phyloP scores from a whole-genome alignment of 2,113 vertebrate species.

The Myotis davidii region DNA sequence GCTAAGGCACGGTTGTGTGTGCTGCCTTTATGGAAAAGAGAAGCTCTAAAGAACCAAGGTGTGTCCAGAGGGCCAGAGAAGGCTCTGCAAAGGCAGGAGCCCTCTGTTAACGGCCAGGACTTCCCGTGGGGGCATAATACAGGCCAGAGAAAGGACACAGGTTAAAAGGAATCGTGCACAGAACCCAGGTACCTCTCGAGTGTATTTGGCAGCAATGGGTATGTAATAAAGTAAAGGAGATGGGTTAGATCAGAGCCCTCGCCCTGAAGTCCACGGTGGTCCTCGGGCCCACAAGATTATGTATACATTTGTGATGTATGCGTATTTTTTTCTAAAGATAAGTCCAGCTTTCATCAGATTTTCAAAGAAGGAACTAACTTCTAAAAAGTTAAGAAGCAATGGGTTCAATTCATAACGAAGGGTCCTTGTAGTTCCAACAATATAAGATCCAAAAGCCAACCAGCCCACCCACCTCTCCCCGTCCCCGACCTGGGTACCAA shows the following conservation, averaged over 20 bases:
- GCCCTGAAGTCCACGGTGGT: not conserved
- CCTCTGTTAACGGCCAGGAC: not conserved
- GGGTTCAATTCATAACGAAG: not conserved
- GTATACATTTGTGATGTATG: not conserved
- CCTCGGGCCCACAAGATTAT: not conserved
- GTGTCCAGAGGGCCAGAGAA: not conserved
- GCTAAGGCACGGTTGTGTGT: not conserved
- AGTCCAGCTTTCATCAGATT: not conserved
- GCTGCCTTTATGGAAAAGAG: not conserved
- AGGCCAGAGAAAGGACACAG: not conserved
- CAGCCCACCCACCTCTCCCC: no score
- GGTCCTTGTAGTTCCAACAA: not conserved
- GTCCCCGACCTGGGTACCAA: not conserved
- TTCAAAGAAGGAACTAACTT: conserved; percentile 6
- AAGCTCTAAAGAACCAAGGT: not conserved
- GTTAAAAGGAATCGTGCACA: not conserved
- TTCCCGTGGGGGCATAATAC: not conserved
- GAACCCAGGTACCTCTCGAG: not conserved
- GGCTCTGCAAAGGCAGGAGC: not conserved
- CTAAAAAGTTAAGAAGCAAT: conserved; percentile 27
- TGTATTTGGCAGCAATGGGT: not conserved
- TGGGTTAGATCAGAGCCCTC: not conserved
- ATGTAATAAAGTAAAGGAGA: not conserved
- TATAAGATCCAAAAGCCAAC: not conserved
- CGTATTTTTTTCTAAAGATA: conserved; percentile 44